Evolutionary conservation across 2,888 invertebrate genomes (phyloP), one percentile per base, ranked within the genome.

Genomic region (Dusona sp.): DNA sequence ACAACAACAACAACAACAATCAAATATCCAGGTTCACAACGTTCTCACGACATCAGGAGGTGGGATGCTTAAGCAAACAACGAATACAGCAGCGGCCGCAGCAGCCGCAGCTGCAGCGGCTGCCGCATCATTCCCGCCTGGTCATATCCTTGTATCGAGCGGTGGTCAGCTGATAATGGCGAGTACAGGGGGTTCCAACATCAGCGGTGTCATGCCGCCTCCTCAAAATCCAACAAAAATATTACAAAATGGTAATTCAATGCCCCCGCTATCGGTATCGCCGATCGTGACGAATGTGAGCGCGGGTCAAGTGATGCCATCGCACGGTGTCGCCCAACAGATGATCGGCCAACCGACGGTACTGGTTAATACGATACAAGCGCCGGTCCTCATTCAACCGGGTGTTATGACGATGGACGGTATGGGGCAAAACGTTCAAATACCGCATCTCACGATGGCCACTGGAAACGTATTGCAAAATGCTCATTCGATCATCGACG

Each of bases 351-450:
- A 96, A 91, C 97, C 97, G 42, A 96, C 97, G 0, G 97, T 98
- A 0, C 95, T 98, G 7, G 97, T 98, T 1, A 98, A 98, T 91
- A 96, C 98, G 0, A 94, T 98, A 87, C 97, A 97, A 73, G 95
- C 97, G 25, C 97, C 97, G 0, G 97, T 97, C 89, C 96, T 98
- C 8, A 95, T 98, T 65, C 98, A 98, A 91, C 97, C 97, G 0
- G 96, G 97, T 3, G 96, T 97, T 88, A 96, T 97, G 96, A 96
- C 97, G 0, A 96, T 97, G 90, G 97, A 97, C 89, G 96, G 97
- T 0, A 95, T 97, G 38, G 96, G 96, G 83, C 97, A 97, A 90
- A 96, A 96, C 88, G 95, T 96, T 87, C 96, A 96, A 79, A 94
- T 97, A 90, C 96, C 97, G 22, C 97, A 97, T 92, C 90, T 95